Evolutionary conservation across 2,113 vertebrate species (phyloP), one percentile per base, ranked within the genome.

Genomic region (Thryonomys swinderianus): DNA sequence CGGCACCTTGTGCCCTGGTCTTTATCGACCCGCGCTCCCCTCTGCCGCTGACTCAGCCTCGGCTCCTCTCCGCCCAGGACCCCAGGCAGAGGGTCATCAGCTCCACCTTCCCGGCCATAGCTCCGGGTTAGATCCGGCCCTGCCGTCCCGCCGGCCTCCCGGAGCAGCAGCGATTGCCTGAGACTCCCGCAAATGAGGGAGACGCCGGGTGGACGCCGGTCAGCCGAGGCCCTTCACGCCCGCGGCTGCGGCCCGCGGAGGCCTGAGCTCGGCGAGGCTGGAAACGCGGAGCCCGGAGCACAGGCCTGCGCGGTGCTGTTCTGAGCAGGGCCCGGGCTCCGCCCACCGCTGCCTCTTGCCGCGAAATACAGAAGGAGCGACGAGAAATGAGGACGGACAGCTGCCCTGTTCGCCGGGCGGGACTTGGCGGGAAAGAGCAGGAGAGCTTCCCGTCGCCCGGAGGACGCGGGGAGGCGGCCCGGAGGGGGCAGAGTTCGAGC

Each of bases 1-100:
- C 13, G 34, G 57, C 25, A 34, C 5, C 69, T 23, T 18, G 8
- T 66, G 40, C 5, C 42, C 5, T 0, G 40, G n/a, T 48, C 66
- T 59, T 71, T 40, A 85, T 30, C 55, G 16, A 8, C 34, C 42
- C 64, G 37, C 18, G 6, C 32, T 45, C 14, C 27, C 1, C 0
- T 53, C 9, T 80, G 45, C 80, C 30, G 2, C 8, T 4, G 8
- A 48, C 64, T 51, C 45, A 66, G 7, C 51, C 32, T 82, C 57
- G 37, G 34, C 3, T 42, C 73, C 20, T 23, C 59, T 53, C 18
- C 0, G 51, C n/a, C 40, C 88, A 34, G 0, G 23, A 79, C 7
- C 2, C 45, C 0, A 0, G 18, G 18, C 51, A 81, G 1, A 51
- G 13, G 1, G 1, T 30, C 0, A 12, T 8, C 2, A 11, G 1